These are phyloP conservation scores for Nemotelus nigrinus DNA, from an alignment of 2,888 invertebrate genomes.

Conservation along the genomic window DNA sequence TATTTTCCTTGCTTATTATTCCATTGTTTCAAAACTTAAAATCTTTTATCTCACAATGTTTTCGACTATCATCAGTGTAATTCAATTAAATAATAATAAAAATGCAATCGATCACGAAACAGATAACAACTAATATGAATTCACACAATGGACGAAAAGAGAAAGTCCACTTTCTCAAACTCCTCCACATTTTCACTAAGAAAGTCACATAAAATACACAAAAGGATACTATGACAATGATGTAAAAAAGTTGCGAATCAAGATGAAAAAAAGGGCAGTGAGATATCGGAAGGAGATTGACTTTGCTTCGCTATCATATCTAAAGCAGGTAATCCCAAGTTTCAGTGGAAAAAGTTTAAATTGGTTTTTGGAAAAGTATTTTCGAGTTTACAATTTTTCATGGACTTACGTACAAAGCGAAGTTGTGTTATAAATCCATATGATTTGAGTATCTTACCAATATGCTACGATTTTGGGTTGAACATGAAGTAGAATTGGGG, in stretches of 20 bases:
- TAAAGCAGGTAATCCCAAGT: slow-evolving; percentile 38
- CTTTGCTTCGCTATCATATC: slow-evolving; percentile 14
- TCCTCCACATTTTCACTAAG: not conserved
- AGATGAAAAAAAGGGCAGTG: slow-evolving; percentile 12
- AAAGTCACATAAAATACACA: slow-evolving; percentile 32
- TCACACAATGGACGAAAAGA: no score
- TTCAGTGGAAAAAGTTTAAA: slow-evolving; percentile 38
- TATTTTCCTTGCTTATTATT: no score
- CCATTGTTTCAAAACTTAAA: no score
- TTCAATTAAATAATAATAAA: no score
- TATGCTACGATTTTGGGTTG: no score
- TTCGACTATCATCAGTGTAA: no score
- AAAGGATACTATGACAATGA: slow-evolving; percentile 28
- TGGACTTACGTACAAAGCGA: not conserved
- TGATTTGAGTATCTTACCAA: slow-evolving; percentile 21
- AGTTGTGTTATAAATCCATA: slow-evolving; percentile 33
- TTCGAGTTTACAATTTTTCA: slow-evolving; percentile 37
- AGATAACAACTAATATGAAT: no score
- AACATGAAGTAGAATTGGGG: not conserved
- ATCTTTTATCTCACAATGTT: no score
- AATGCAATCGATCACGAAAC: no score
- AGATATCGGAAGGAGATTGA: not conserved
- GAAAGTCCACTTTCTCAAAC: no score
- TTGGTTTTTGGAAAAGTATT: slow-evolving; percentile 36
- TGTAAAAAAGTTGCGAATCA: slow-evolving; percentile 26